Evolutionary conservation across 2,888 invertebrate species (phyloP), one percentile per base, ranked within the genome.

Genomic region (Trachelus iudaicus): DNA sequence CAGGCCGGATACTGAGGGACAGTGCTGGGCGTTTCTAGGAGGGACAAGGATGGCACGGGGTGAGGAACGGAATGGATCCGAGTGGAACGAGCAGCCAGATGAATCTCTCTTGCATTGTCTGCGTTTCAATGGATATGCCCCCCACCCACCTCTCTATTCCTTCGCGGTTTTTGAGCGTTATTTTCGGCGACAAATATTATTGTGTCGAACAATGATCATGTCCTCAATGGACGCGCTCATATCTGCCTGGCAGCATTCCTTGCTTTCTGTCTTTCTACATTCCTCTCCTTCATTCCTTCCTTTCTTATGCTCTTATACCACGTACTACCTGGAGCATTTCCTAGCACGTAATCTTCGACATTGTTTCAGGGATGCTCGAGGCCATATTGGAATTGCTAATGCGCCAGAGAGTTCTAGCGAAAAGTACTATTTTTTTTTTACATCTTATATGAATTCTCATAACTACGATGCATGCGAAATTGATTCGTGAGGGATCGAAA

Each of bases 111-210:
- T 86, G 86, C 88, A 90, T 90, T 90, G 90, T 90, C 89, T 88
- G 87, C 87, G 86, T 88, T 85, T 89, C 85, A 90, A 90, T 90
- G 89, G 88, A 88, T 87, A 87, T 84, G 85, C 83, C 83, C 78
- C 83, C 83, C 78, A 81, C 84, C 84, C 80, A 86, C 87, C 88
- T 83, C 86, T 88, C 83, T 86, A 83, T 88, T 87, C 84, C 83
- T 81, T 84, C 83, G 81, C 80, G 80, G 82, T 85, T 85, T 85
- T 88, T 86, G 84, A 87, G 88, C 86, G 84, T 90, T 90, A 89
- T 90, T 91, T 91, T 91, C 86, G 87, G 88, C 84, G 90, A 90
- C 91, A 91, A 91, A 91, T 91, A 91, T 91, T 90, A 91, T 91
- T 90, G 89, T 89, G 91, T 90, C 90, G 90, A 88, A 89, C 90